Evolutionary conservation across 2,797 vertebrate species (phyloP), one percentile per base, ranked within the genome.

Genomic region (Takifugu rubripes): DNA sequence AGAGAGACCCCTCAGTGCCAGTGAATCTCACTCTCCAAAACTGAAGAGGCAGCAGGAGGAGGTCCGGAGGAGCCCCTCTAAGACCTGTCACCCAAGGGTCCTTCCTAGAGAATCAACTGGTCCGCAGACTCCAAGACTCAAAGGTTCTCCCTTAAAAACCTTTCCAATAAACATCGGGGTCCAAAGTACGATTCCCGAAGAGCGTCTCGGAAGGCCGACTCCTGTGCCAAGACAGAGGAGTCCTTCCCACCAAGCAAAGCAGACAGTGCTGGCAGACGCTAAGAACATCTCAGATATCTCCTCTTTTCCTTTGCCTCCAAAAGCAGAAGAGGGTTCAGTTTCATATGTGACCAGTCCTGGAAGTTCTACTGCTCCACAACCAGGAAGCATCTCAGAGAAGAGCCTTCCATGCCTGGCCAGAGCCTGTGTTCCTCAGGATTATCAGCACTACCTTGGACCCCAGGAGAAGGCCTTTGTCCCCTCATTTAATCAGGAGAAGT

Each of bases 61-160:
- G 66, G 58, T 87, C 68, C 54, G 70, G 33, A 77, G 59, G 63
- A 85, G 82, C 74, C 69, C 83, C 16, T 75, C 83, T 42, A 82
- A 89, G 79, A 82, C 61, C 5, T 84, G 61, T 52, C 81, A 78
- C 40, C 67, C 75, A 5, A 90, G 88, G 66, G 85, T 74, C 49
- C 77, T 88, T 40, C 77, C 86, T 24, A 79, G 71, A 82, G 78
- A 85, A 33, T 70, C 78, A 3, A 67, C 72, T 15, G 74, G 60
- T 74, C 64, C 77, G 3, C 76, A 66, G 48, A 72, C 61, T 66
- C 79, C 65, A 61, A 79, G 54, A 1, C 46, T 62, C 53, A 66
- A 80, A 70, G 64, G 56, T 14, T 88, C 80, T 29, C 70, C 75
- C 0, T 75, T 90, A 24, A 90, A 67, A 85, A 82, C 81, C 1